These are phyloP conservation scores for Galeopsomyia nigrocyanea DNA, from an alignment of 2,888 invertebrate genomes.

Conservation along the genomic window DNA sequence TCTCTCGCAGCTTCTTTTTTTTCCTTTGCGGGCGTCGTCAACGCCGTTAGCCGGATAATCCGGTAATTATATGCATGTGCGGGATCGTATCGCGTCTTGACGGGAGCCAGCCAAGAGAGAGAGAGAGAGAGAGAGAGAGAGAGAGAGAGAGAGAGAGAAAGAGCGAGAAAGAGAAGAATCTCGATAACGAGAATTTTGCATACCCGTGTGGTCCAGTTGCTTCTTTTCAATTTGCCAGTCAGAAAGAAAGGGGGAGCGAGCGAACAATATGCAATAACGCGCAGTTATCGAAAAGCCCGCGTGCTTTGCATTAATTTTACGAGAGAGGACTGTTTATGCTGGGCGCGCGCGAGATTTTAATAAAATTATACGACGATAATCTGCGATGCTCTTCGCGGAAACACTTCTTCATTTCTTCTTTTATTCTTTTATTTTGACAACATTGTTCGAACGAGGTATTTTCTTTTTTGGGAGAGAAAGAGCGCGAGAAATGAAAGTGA, in stretches of 20 bases:
- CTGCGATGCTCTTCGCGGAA: too few relatives aligned
- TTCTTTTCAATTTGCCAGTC: background rate
- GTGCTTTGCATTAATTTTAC: conserved; percentile 16
- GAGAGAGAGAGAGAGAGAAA: too few relatives aligned
- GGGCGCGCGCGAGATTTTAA: too few relatives aligned
- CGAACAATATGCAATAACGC: background rate
- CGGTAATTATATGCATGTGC: conserved; percentile 22
- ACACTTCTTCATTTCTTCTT: too few relatives aligned
- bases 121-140: too few relatives aligned
- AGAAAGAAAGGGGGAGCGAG: too few relatives aligned
- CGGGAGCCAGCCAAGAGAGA: too few relatives aligned
- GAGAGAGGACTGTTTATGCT: background rate
- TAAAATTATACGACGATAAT: too few relatives aligned
- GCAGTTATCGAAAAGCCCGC: conserved; percentile 2
- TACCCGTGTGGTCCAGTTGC: conserved; percentile 17
- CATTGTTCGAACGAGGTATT: too few relatives aligned
- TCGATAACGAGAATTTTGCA: conserved; percentile 11
- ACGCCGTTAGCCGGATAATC: conserved; percentile 21
- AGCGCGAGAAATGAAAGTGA: conserved; percentile 1
- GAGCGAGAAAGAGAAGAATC: background rate
- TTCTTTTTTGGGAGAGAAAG: too few relatives aligned
- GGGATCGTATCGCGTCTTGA: background rate
- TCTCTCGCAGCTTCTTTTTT: background rate
- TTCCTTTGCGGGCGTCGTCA: too few relatives aligned
- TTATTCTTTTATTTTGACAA: too few relatives aligned